Base-by-base conservation (phyloP, 1,140 invertebrate genomes). In the Musca domestica region DNA sequence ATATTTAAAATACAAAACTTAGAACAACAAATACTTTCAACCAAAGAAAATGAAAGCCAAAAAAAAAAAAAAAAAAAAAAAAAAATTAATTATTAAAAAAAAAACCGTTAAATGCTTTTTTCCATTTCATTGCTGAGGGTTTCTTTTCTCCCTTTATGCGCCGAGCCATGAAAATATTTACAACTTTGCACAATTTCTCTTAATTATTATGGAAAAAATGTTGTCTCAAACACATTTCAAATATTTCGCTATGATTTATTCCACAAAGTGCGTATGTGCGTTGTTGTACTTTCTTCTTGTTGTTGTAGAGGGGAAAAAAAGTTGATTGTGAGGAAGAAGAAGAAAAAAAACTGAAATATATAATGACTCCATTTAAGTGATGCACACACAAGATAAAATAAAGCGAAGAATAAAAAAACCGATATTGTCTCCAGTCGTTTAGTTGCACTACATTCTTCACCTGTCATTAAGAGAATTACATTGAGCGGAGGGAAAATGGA, bases 311-410 rank as follows among this genome's bases (percentile, higher is more conserved):
- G n/a, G n/a, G 5, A 23, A 30, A 27, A 30, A 27, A 27, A 30
- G 25, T 41, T n/a, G n/a, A n/a, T n/a, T n/a, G n/a, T n/a, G n/a
- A n/a, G n/a, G n/a, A n/a, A n/a, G n/a, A n/a, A n/a, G n/a, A 41
- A 34, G 30, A 61, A 61, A 58, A 41, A 41, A 41, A 5, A 7
- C 10, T 41, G 34, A 41, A 41, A 41, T 41, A 5, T 10, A 27
- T 61, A 61, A 61, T 61, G 56, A 61, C 56, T 61, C 56, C 56
- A 61, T 61, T 61, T 61, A 61, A 61, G 56, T 61, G 48, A 22
- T 51, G 56, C 27, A 19, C 20, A 12, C 27, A 34, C 12, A 34
- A 61, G 15, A 20, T 3, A 58, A 58, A 30, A 54, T 17, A n/a
- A 30, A 30, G 27, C 27, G 15, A 48, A 51, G 23, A 56, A 25